Conservation (phyloP, 2,888 invertebrate species). For the Xanthostigma xanthostigma region DNA sequence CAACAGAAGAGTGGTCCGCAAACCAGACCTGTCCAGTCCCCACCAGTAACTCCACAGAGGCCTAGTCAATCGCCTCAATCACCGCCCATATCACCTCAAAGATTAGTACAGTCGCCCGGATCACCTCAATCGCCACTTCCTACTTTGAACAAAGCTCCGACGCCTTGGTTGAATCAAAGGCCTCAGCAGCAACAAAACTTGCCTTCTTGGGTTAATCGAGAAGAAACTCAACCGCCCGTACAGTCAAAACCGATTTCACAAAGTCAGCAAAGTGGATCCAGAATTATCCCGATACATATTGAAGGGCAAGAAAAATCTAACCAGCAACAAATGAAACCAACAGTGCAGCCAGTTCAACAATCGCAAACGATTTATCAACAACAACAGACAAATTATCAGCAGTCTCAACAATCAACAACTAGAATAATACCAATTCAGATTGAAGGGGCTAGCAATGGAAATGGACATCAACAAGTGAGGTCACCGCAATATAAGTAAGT, state of each 20-base stretch:
- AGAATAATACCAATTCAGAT: constrained; percentile 53
- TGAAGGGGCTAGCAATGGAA: constrained; percentile 29
- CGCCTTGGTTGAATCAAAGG: constrained; percentile 37
- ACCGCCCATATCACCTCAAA: constrained; percentile 13
- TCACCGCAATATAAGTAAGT: constrained; percentile 10
- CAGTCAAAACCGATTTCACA: constrained; percentile 21
- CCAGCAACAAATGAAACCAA: constrained; percentile 1
- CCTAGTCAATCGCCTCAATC: constrained; percentile 7
- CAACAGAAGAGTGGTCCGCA: neutral
- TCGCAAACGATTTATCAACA: constrained; percentile 22
- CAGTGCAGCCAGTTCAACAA: constrained; percentile 19
- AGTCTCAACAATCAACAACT: constrained; percentile 16
- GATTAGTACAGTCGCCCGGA: constrained; percentile 16
- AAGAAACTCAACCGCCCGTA: constrained; percentile 26
- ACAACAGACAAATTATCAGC: constrained; percentile 12
- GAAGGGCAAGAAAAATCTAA: constrained; percentile 21
- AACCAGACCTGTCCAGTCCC: neutral
- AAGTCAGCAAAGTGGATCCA: neutral
- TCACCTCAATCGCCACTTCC: constrained; percentile 28
- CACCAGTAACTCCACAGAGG: neutral
- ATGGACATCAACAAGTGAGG: constrained; percentile 9
- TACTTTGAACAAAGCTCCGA: constrained; percentile 39
- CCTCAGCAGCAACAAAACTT: constrained; percentile 30
- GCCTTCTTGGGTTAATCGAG: constrained; percentile 33
- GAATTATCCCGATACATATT: constrained; percentile 38